Base-by-base conservation (phyloP, 2,888 invertebrate genomes). In the Tenodera sinensis region DNA sequence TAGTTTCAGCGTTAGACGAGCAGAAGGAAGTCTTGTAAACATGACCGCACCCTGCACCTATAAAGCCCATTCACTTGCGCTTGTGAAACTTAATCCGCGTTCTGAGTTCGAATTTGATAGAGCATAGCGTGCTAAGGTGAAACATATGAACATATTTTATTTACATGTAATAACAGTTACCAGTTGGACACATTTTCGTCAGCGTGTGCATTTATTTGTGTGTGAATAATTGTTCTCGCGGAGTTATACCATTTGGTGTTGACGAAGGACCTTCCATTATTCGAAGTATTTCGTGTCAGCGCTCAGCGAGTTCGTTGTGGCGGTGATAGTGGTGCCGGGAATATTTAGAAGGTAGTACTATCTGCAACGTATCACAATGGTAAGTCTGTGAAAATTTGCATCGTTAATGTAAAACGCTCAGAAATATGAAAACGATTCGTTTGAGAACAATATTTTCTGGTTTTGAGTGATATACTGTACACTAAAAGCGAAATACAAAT, bases 11-110 rank as follows among this genome's bases (percentile, higher is more conserved):
- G 90, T 89, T 93, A 93, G 94, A 92, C 91, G 92, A 92, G 93
- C 92, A 94, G 94, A 92, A 93, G 93, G 95, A 94, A 95, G 95
- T 94, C 95, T 95, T 95, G 95, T 96, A 95, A 95, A 95, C 95
- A 96, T 95, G 95, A 91, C 95, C 95, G 95, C 96, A 95, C 95
- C 96, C 96, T 95, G 94, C 95, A 93, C 92, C 95, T 95, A 95
- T 95, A 95, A 95, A 95, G 95, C 94, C 94, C 93, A 94, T 94
- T 94, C 94, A 94, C 94, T 94, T 95, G 94, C 95, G 94, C 95
- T 91, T 93, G 94, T 94, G 94, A 94, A 95, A 95, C 93, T 90
- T 95, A 95, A 94, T 95, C 90, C 91, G 89, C 90, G 88, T 89
- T 90, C 89, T 88, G 89, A 89, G 90, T 90, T 91, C 90, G 90